These are phyloP conservation scores for Drosophila tripunctata DNA, from an alignment of 2,888 invertebrate species.

Conservation along the genomic window DNA sequence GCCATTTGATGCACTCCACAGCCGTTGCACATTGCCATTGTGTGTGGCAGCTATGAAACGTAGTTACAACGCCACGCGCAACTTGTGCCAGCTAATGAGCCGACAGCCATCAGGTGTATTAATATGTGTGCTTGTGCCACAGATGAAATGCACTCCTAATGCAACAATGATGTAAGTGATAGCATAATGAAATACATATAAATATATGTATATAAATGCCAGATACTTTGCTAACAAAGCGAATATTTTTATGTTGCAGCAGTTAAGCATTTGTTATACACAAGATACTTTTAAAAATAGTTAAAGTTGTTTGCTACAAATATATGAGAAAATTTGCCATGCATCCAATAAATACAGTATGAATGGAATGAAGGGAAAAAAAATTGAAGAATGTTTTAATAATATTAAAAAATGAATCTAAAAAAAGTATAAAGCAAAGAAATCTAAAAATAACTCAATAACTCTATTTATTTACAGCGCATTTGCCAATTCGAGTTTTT, in stretches of 20 bases:
- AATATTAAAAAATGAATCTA: neutral
- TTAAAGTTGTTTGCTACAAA: too few relatives aligned
- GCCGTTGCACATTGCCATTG: slow-evolving; percentile 37
- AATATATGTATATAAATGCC: too few relatives aligned
- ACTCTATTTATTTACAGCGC: neutral
- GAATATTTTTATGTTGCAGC: neutral
- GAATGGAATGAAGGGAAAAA: too few relatives aligned
- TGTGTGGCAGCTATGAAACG: slow-evolving; percentile 35
- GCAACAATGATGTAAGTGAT: slow-evolving; percentile 49
- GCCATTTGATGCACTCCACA: slow-evolving; percentile 61
- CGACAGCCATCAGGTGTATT: slow-evolving; percentile 3
- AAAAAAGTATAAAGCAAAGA: neutral
- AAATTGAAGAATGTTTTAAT: too few relatives aligned
- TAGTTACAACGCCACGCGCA: neutral
- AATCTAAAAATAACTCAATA: neutral
- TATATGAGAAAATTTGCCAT: too few relatives aligned
- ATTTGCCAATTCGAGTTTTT: neutral
- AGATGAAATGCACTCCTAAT: slow-evolving; percentile 31
- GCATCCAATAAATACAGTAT: too few relatives aligned
- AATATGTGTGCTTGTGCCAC: slow-evolving; percentile 1
- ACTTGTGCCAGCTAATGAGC: slow-evolving; percentile 40
- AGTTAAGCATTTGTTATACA: neutral
- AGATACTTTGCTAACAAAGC: neutral
- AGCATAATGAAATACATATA: slow-evolving; percentile 9
- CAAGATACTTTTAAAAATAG: too few relatives aligned